Percentiles rank a stretch among this genome's conserved stretches.
Conservation (phyloP, 1,140 invertebrate genomes). For the Medauroidea extradentata region DNA sequence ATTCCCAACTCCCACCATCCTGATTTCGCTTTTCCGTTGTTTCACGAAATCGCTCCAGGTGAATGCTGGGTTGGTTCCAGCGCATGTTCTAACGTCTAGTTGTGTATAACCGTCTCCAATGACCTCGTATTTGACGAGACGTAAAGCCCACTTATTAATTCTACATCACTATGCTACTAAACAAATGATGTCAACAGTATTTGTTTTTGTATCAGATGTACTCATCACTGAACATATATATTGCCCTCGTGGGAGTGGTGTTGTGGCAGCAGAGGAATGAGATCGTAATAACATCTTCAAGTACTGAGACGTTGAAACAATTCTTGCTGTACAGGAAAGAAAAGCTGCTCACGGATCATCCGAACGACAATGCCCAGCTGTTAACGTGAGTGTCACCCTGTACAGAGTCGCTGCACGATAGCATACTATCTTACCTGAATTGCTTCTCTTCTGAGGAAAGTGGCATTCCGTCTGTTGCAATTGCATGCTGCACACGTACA, state of each 20-base stretch:
- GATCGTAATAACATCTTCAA: slow-evolving; percentile 47
- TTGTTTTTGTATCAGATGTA: slow-evolving; percentile 44
- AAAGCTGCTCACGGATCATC: slow-evolving; percentile 48
- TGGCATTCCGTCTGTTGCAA: not conserved
- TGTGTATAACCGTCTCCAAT: too few species aligned
- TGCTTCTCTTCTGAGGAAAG: too few species aligned
- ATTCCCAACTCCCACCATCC: too few species aligned
- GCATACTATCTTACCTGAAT: too few species aligned
- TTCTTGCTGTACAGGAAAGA: slow-evolving; percentile 55
- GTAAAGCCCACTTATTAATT: too few species aligned
- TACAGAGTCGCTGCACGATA: too few species aligned
- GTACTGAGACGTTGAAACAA: slow-evolving; percentile 51
- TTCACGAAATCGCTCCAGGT: too few species aligned
- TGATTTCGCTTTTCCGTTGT: too few species aligned
- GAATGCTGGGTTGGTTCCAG: too few species aligned
- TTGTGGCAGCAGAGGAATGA: slow-evolving; percentile 53
- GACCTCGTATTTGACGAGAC: too few species aligned
- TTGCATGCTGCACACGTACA: not conserved
- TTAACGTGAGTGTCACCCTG: slow-evolving; percentile 55
- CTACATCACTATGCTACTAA: too few species aligned
- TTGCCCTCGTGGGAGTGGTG: slow-evolving; percentile 56
- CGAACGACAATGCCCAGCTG: slow-evolving; percentile 65
- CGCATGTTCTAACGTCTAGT: too few species aligned
- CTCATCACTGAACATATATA: slow-evolving; percentile 54
- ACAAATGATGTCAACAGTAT: not conserved